These are phyloP conservation scores for Amblyopsis rosae DNA, from an alignment of 2,113 vertebrate genomes.

Conservation along the genomic window DNA sequence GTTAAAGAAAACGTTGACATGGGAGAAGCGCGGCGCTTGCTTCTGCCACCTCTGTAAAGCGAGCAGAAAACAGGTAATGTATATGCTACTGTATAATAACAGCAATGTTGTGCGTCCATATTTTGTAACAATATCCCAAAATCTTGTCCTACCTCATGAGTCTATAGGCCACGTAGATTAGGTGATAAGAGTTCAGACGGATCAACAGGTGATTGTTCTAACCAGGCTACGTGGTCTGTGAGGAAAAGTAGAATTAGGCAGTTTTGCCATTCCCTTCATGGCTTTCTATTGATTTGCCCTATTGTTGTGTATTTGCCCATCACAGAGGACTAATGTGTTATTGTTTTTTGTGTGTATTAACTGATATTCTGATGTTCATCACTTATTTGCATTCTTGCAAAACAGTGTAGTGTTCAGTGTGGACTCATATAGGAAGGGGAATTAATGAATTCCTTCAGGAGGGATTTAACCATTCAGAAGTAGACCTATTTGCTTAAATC, in stretches of 20 bases:
- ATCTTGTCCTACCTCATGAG: neutral
- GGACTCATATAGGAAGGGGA: neutral
- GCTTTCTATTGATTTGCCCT: neutral
- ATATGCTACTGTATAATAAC: neutral
- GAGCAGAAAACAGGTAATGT: constrained; percentile 49
- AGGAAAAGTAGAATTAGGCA: neutral
- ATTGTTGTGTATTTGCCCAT: neutral
- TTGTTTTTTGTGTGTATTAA: neutral
- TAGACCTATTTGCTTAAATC: neutral
- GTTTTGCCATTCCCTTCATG: neutral
- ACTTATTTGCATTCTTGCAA: neutral
- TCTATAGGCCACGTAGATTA: constrained; percentile 17
- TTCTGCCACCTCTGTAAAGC: constrained; percentile 38
- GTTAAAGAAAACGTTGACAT: constrained; percentile 30
- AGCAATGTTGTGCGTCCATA: neutral
- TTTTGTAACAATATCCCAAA: neutral
- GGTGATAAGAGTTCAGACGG: constrained; percentile 40
- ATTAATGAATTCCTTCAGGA: neutral
- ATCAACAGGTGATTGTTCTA: constrained; percentile 39
- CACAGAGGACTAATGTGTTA: neutral
- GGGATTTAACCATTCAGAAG: neutral
- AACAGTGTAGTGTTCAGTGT: neutral
- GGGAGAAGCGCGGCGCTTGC: constrained; percentile 40
- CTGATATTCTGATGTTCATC: neutral
- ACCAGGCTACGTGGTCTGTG: neutral